A percentile compares a stretch with the other conserved stretches of the same genome.
phyloP scores from a whole-genome alignment of 1,140 invertebrate genomes.

The Thaumetopoea pityocampa region DNA sequence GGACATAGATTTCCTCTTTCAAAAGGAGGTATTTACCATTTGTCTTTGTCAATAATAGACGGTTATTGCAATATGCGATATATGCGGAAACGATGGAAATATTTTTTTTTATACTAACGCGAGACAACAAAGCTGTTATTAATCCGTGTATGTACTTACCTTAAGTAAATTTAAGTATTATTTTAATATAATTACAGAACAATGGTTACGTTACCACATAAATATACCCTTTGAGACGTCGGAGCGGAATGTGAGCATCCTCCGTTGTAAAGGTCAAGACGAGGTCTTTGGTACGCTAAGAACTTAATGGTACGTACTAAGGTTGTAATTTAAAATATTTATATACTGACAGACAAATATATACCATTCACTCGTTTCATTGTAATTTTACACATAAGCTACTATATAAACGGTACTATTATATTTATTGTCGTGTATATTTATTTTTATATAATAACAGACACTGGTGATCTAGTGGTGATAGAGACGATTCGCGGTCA shows the following conservation, averaged over 20 bases:
- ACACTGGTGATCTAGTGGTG: too few relatives aligned
- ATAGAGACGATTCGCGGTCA: too few relatives aligned
- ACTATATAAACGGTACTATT: too few relatives aligned
- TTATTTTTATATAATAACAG: too few relatives aligned
- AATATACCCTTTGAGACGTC: slow-evolving; percentile 34
- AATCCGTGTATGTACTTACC: background rate
- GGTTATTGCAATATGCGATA: too few relatives aligned
- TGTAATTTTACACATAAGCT: too few relatives aligned
- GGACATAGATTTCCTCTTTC: too few relatives aligned
- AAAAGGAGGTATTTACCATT: too few relatives aligned
- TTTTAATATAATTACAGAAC: slow-evolving; percentile 22
- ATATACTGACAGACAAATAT: background rate
- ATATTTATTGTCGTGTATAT: too few relatives aligned
- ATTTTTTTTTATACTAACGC: too few relatives aligned
- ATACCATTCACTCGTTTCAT: background rate
- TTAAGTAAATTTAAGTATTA: slow-evolving; percentile 9
- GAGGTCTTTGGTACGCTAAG: slow-evolving; percentile 32
- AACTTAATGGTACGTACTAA: slow-evolving; percentile 8
- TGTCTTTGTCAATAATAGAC: too few relatives aligned
- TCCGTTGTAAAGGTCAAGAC: slow-evolving; percentile 47
- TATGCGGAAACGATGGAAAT: too few relatives aligned
- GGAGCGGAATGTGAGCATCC: slow-evolving; percentile 55
- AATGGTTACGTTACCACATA: slow-evolving; percentile 28
- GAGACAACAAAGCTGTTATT: background rate
- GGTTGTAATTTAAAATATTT: background rate